Conservation (phyloP, 1,140 invertebrate genomes). For the Drosophila pruinosa region DNA sequence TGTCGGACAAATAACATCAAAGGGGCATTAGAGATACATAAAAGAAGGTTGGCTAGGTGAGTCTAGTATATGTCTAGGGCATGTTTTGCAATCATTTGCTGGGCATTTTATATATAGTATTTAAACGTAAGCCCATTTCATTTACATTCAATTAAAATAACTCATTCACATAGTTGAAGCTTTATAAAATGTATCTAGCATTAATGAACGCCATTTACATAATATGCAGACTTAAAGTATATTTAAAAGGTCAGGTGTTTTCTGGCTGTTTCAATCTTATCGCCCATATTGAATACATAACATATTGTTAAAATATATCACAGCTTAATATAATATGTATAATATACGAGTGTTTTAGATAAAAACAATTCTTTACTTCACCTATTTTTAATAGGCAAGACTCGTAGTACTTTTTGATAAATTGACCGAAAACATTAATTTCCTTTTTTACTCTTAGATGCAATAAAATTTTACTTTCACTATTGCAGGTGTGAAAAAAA, state of each 20-base stretch:
- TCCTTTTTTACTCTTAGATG: too few relatives aligned
- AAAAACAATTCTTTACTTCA: too few relatives aligned
- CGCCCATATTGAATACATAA: neutral
- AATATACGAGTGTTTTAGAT: too few relatives aligned
- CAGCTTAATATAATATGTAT: too few relatives aligned
- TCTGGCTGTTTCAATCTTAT: neutral
- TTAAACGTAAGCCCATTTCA: neutral
- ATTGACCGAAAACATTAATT: too few relatives aligned
- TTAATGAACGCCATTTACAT: neutral
- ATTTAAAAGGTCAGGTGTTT: neutral
- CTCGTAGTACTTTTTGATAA: too few relatives aligned
- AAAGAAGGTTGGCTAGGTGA: neutral
- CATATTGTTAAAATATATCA: too few relatives aligned
- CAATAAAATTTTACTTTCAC: too few relatives aligned
- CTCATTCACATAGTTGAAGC: neutral
- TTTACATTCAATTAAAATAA: neutral
- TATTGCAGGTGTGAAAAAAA: too few relatives aligned
- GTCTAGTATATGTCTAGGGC: slow-evolving; percentile 15
- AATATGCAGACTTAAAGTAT: neutral
- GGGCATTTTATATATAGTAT: neutral
- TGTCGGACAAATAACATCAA: slow-evolving; percentile 1
- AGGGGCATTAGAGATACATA: neutral
- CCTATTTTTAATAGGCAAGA: too few relatives aligned
- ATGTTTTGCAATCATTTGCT: slow-evolving; percentile 4
- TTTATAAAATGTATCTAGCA: neutral